Evolutionary conservation across 2,888 invertebrate species (phyloP), one percentile per base, ranked within the genome.

Genomic region (Trypoxylon attenuatum): DNA sequence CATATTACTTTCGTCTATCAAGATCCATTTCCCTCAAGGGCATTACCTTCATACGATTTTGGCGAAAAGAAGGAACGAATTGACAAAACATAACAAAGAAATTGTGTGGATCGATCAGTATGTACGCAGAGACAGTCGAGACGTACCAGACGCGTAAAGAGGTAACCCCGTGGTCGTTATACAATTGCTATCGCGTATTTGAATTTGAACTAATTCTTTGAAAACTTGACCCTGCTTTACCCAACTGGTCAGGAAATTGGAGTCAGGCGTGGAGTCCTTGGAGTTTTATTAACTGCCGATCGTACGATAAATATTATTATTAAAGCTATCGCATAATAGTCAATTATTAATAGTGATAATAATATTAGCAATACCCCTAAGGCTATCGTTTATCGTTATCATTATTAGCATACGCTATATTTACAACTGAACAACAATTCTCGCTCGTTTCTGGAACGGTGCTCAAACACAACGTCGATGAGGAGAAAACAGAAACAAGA

Each of bases 351-450:
- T 79, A 71, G 71, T 81, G 72, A 77, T 76, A 78, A 73, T 71
- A 81, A 78, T 82, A 76, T 80, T 81, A 82, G 74, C 72, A 61
- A 74, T 82, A 83, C 69, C 69, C 75, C 79, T 83, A 81, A 69
- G 74, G 60, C 71, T 76, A 74, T 75, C 58, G 50, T 71, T 73
- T 73, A 65, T 62, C 75, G 70, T 81, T 80, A 82, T 79, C 69
- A 68, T 78, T 77, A 82, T 75, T 70, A 72, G 75, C 72, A 74
- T 83, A 82, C 76, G 73, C 81, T 82, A 83, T 86, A 85, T 85
- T 84, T 85, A 86, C 86, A 86, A 83, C 79, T 80, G 80, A 85
- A 82, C 76, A 84, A 85, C 83, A 83, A 84, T 73, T 76, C 73
- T 68, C 67, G 65, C 67, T 74, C 65, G 66, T 75, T 68, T 73